Evolutionary conservation across 2,113 vertebrate genomes (phyloP), one percentile per base, ranked within the genome.

Genomic region (Theristicus caerulescens): DNA sequence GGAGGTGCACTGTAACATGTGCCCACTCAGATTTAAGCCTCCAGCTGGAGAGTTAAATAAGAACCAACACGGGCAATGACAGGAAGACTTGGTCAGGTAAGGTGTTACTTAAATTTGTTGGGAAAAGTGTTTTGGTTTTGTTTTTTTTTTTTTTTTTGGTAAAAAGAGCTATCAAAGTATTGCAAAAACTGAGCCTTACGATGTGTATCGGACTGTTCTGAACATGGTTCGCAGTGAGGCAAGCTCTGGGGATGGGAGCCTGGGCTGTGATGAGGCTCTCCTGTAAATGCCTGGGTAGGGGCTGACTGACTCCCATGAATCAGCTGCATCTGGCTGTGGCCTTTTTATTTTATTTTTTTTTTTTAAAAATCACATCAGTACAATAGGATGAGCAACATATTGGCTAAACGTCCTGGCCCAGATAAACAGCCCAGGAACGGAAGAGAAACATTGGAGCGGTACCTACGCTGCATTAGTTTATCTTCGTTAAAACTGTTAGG

Each of bases 211-310:
- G 25, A 19, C 26, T 31, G 14, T 25, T 82, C 26, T 40, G 47
- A 47, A 19, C 3, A 1, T 15, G 24, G 15, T 13, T 42, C 15
- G 7, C 38, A 36, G 59, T 0, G 0, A 42, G 69, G 40, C 10
- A 40, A 6, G 34, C 20, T 58, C 49, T 17, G 21, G 67, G 29
- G 12, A 7, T 0, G 26, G 9, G 27, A 59, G 58, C 22, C 24
- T 12, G 46, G 78, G n/a, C 66, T 10, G 22, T 32, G 31, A 20
- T 36, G 80, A 62, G 52, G 20, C 42, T 57, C 15, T 22, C n/a
- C 2, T 9, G 38, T 49, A 64, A 40, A 40, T 13, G 11, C 36
- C 22, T 2, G 34, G 61, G 36, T 10, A 7, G 26, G 14, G 26
- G 29, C 3, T 57, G n/a, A 38, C 31, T 51, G 51, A 38, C 11